Conservation (phyloP, 2,797 vertebrate species). For the Eurystomus glaucurus region DNA sequence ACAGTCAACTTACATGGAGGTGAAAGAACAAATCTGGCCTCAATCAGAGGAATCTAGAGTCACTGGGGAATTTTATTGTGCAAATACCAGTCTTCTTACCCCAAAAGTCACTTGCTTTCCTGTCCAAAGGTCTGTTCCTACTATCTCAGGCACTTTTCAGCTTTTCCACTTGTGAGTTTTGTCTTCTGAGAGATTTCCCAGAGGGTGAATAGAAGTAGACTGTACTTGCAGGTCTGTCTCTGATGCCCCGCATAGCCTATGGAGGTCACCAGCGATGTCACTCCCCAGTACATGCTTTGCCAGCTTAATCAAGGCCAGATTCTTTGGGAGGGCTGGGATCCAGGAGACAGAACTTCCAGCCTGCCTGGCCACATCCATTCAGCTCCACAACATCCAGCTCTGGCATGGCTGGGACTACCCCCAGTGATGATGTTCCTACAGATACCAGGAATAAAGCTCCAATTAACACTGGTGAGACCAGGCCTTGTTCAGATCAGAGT, state of each 20-base stretch:
- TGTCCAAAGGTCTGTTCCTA: neutral
- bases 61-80: neutral
- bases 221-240: neutral
- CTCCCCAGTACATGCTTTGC: neutral
- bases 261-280: neutral
- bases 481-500: neutral
- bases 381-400: neutral
- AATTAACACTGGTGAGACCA: neutral
- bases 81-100: neutral
- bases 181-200: rapidly evolving
- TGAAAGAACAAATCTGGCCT: neutral
- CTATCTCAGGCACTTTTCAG: neutral
- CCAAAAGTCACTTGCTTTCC: neutral
- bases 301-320: neutral
- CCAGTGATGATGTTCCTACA: neutral
- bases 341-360: neutral
- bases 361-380: rapidly evolving
- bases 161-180: neutral
- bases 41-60: neutral
- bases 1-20: neutral
- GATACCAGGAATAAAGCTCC: neutral
- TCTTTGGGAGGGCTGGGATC: neutral
- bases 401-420: neutral
- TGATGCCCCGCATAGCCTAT: rapidly evolving
- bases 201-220: neutral